Evolutionary conservation across 2,888 invertebrate species (phyloP).

Genomic region (Drepana falcataria): DNA sequence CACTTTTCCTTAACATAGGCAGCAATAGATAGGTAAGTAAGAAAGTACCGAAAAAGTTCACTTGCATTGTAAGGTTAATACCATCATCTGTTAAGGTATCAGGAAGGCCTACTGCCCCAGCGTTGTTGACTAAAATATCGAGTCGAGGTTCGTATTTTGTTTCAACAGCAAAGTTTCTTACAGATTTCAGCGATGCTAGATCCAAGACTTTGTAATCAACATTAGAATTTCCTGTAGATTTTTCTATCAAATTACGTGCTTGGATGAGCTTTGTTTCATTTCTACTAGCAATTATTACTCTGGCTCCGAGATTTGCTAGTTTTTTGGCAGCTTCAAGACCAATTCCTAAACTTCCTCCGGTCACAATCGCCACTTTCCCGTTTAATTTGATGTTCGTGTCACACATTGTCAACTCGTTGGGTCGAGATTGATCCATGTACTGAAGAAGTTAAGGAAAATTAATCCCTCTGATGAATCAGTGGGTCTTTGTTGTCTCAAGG

Average conservation of each 20-base stretch:
- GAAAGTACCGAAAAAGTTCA: slow-evolving; percentile 86
- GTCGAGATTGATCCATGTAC: slow-evolving; percentile 11
- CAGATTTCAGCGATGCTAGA: slow-evolving; percentile 64
- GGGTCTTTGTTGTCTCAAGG: slow-evolving; percentile 20
- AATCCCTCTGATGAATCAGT: slow-evolving; percentile 10
- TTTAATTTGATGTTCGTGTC: slow-evolving; percentile 40
- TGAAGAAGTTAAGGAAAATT: slow-evolving; percentile 20
- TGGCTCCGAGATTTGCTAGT: slow-evolving; percentile 65
- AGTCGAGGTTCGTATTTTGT: slow-evolving; percentile 53
- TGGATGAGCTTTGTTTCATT: slow-evolving; percentile 60
- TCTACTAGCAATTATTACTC: slow-evolving; percentile 72
- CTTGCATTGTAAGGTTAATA: slow-evolving; percentile 82
- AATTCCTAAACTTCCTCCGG: slow-evolving; percentile 63
- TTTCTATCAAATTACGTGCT: slow-evolving; percentile 49
- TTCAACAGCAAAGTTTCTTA: slow-evolving; percentile 74
- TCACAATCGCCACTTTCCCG: slow-evolving; percentile 60
- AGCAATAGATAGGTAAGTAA: slow-evolving; percentile 83
- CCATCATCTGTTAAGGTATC: slow-evolving; percentile 79
- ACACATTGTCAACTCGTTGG: slow-evolving; percentile 27
- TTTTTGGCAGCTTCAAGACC: slow-evolving; percentile 66
- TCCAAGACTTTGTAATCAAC: slow-evolving; percentile 55
- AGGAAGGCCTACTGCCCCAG: slow-evolving; percentile 68
- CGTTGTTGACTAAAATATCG: slow-evolving; percentile 79
- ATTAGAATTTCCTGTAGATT: slow-evolving; percentile 46
- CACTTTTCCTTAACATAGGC: slow-evolving; percentile 69